Percentiles rank a stretch among this genome's conserved stretches.
Evolutionary conservation across 1,140 invertebrate species (phyloP).

Genomic region (Drosophila bocqueti): DNA sequence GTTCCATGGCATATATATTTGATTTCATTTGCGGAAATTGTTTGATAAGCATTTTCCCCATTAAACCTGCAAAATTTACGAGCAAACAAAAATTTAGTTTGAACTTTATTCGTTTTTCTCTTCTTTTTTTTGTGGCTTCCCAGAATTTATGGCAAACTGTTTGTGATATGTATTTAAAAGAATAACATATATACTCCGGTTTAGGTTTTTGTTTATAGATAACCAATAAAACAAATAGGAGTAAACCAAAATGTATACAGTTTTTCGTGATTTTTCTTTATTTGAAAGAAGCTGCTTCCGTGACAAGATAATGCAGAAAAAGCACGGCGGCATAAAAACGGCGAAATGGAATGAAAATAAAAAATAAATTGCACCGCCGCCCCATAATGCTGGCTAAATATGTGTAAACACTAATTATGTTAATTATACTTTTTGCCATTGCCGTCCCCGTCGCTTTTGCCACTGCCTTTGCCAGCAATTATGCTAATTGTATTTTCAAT

Average conservation of each 20-base stretch:
- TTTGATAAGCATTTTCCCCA: constrained; percentile 45
- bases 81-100: constrained; percentile 23
- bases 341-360: constrained; percentile 20
- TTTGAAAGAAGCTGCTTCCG: constrained; percentile 15
- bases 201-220: constrained; percentile 40
- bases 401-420: constrained; percentile 80
- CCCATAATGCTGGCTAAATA: constrained; percentile 61
- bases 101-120: not conserved
- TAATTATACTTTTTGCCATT: constrained; percentile 63
- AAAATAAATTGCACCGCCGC: constrained; percentile 27
- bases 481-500: constrained; percentile 82
- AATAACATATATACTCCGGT: constrained; percentile 27
- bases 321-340: constrained; percentile 1
- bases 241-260: not conserved
- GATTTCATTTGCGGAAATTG: constrained; percentile 45
- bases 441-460: constrained; percentile 4
- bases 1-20: constrained; percentile 7
- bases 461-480: constrained; percentile 53
- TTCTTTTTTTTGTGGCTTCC: constrained; percentile 2
- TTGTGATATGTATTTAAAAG: constrained; percentile 60
- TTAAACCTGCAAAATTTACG: constrained; percentile 36
- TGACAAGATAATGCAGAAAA: constrained; percentile 14
- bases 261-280: constrained; percentile 31
- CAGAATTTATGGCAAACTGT: constrained; percentile 44
- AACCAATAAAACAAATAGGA: constrained; percentile 39